phyloP scores from a whole-genome alignment of 2,888 invertebrate genomes.

The Spialia ferax region DNA sequence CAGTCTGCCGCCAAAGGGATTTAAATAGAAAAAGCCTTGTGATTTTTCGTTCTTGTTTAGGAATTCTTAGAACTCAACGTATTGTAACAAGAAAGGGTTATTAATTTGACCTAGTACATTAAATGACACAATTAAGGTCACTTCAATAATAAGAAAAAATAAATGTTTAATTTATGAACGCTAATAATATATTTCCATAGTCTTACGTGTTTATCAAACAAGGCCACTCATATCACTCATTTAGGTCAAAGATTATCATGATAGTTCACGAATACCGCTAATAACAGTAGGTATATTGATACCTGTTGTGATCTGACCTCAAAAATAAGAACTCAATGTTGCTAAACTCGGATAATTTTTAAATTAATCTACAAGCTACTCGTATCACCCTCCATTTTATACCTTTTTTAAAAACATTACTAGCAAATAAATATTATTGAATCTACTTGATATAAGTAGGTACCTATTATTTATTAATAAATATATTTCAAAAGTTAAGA shows the following conservation, averaged over 20 bases:
- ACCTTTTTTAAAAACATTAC: too few species aligned
- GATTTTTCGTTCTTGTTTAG: background rate
- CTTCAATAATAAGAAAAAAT: constrained; percentile 1
- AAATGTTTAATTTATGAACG: constrained; percentile 7
- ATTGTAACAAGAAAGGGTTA: constrained; percentile 2
- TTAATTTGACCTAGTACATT: background rate
- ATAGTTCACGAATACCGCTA: constrained; percentile 10
- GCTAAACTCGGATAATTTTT: too few species aligned
- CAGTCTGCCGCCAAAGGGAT: too few species aligned
- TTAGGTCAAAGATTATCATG: constrained; percentile 29
- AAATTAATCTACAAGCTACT: too few species aligned
- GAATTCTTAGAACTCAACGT: background rate
- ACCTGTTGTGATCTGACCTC: constrained; percentile 15
- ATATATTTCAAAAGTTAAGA: too few species aligned
- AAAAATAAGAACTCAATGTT: background rate
- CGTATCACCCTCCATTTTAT: too few species aligned
- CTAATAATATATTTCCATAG: constrained; percentile 18
- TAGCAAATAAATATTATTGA: too few species aligned
- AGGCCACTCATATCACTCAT: constrained; percentile 17
- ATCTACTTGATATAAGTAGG: too few species aligned
- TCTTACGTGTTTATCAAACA: constrained; percentile 15
- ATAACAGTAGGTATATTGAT: constrained; percentile 1
- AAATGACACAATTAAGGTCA: background rate
- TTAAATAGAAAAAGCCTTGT: too few species aligned
- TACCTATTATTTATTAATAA: too few species aligned